Conservation (phyloP, 2,113 vertebrate genomes). For the Oreochromis niloticus region DNA sequence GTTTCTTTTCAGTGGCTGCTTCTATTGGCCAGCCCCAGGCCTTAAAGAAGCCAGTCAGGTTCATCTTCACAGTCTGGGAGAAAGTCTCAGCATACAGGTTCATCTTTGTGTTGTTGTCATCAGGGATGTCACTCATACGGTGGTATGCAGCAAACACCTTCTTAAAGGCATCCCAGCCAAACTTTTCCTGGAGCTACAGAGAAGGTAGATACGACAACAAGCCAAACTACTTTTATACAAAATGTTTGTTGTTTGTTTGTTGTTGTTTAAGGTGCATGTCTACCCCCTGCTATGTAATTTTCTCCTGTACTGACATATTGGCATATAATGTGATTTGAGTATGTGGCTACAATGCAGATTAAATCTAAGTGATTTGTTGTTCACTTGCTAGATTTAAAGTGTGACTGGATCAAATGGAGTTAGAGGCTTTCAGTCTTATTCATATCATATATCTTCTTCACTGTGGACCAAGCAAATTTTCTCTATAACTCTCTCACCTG, state of each 20-base stretch:
- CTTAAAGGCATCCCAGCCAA: neutral
- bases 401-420: neutral
- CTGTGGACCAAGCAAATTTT: neutral
- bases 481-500: constrained; percentile 54
- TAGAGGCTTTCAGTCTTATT: neutral
- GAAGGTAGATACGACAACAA: neutral
- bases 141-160: neutral
- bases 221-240: neutral
- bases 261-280: neutral
- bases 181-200: neutral
- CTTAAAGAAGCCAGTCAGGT: constrained; percentile 75
- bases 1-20: constrained; percentile 44
- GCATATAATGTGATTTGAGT: neutral
- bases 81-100: neutral
- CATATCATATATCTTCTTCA: neutral
- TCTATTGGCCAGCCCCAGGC: constrained; percentile 79
- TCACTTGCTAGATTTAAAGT: neutral
- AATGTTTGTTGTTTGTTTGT: neutral
- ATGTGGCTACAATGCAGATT: neutral
- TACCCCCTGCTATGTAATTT: neutral
- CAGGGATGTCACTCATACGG: neutral
- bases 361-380: neutral
- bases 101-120: neutral
- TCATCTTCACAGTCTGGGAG: constrained; percentile 56
- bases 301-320: neutral